These are phyloP conservation scores for Pammene fasciana DNA, from an alignment of 2,888 invertebrate genomes.

Conservation along the genomic window DNA sequence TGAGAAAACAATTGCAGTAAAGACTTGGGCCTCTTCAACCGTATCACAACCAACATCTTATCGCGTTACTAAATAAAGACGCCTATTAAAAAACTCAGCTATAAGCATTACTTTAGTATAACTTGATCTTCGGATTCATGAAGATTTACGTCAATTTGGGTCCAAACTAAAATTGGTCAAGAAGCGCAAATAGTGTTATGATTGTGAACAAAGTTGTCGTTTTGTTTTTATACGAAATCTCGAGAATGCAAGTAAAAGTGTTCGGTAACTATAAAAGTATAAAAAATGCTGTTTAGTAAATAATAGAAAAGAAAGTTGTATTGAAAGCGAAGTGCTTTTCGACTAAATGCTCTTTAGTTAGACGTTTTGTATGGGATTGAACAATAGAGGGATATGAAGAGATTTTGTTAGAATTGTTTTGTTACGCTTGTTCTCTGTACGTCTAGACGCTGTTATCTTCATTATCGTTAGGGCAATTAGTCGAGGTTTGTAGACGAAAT, in stretches of 20 bases:
- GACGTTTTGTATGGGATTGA: slow-evolving; percentile 7
- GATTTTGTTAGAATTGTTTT: slow-evolving; percentile 17
- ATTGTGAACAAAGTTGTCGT: slow-evolving; percentile 13
- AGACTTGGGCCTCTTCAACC: slow-evolving; percentile 6
- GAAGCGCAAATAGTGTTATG: too few species aligned
- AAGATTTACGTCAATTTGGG: slow-evolving; percentile 48
- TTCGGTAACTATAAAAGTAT: slow-evolving; percentile 37
- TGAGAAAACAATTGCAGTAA: slow-evolving; percentile 20
- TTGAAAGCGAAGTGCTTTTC: slow-evolving; percentile 12
- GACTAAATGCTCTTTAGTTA: neutral
- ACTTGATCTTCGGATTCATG: neutral
- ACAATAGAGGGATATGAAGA: slow-evolving; percentile 11
- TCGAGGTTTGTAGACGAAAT: slow-evolving; percentile 4
- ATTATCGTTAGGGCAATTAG: slow-evolving; percentile 22
- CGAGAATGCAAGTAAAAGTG: slow-evolving; percentile 56
- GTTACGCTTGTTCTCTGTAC: neutral
- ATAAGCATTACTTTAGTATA: neutral
- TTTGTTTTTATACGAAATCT: slow-evolving; percentile 48
- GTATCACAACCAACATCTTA: neutral
- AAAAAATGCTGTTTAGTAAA: slow-evolving; percentile 18
- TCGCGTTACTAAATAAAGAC: too few species aligned
- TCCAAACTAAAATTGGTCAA: slow-evolving; percentile 52
- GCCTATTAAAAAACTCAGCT: neutral
- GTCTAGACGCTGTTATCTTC: slow-evolving; percentile 27
- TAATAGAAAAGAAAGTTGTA: slow-evolving; percentile 29